A percentile compares a stretch with the other conserved stretches of the same genome.
These are phyloP conservation scores for Sweltsa coloradensis DNA, from an alignment of 1,140 invertebrate species.

Conservation along the genomic window DNA sequence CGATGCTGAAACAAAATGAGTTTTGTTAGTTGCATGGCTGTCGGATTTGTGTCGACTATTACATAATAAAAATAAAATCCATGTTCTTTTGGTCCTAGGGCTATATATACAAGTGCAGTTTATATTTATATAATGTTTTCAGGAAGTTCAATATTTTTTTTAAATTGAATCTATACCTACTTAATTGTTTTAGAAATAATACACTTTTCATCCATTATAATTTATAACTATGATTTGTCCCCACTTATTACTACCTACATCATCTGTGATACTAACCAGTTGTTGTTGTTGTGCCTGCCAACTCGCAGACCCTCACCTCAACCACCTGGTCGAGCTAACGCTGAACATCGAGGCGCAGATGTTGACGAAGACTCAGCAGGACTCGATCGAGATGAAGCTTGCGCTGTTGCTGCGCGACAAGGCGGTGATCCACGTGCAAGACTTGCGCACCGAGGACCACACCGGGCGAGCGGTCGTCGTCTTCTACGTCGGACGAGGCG, in stretches of 20 bases:
- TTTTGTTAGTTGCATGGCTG: too few relatives aligned
- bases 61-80: too few relatives aligned
- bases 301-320: conserved; percentile 49
- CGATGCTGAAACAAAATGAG: too few relatives aligned
- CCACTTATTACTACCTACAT: too few relatives aligned
- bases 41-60: too few relatives aligned
- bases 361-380: conserved; percentile 60
- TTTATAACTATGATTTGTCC: too few relatives aligned
- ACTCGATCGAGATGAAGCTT: conserved; percentile 46
- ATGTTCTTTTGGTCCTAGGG: too few relatives aligned
- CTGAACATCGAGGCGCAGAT: conserved; percentile 57
- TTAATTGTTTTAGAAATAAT: neutral
- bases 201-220: neutral
- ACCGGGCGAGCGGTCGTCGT: conserved; percentile 44
- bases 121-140: conserved; percentile 1
- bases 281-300: too few relatives aligned
- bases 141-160: conserved; percentile 8
- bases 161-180: conserved; percentile 6
- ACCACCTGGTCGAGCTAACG: conserved; percentile 68
- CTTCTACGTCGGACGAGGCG: conserved; percentile 29
- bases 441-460: conserved; percentile 44
- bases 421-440: conserved; percentile 45
- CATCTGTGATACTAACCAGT: too few relatives aligned
- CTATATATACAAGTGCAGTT: too few relatives aligned
- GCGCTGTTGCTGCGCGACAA: conserved; percentile 55